Evolutionary conservation across 2,888 invertebrate species (phyloP).

Genomic region (Taphrorychus bicolor): DNA sequence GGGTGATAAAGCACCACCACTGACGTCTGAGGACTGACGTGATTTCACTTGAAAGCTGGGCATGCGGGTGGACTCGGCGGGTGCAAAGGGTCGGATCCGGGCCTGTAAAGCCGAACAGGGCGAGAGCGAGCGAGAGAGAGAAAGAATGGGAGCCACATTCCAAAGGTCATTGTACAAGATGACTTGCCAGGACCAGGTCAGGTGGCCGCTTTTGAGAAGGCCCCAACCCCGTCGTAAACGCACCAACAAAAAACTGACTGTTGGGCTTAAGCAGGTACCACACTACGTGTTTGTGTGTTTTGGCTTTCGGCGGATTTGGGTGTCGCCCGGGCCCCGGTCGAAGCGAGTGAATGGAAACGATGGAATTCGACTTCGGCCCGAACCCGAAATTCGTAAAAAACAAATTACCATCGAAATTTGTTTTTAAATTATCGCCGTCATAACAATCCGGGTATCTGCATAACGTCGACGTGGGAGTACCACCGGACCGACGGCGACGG

Average conservation of each 20-base stretch:
- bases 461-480: slow-evolving; percentile 22
- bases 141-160: slow-evolving; percentile 49
- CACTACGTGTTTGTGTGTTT: slow-evolving; percentile 32
- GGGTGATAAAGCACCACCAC: no score
- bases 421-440: slow-evolving; percentile 35
- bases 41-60: no score
- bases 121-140: slow-evolving; percentile 22
- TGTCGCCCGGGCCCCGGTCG: background rate
- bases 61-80: no score
- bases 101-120: slow-evolving; percentile 19
- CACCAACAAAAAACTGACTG: slow-evolving; percentile 32
- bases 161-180: slow-evolving; percentile 53
- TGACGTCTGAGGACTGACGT: no score
- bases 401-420: slow-evolving; percentile 34
- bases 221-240: slow-evolving; percentile 37
- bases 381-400: slow-evolving; percentile 2
- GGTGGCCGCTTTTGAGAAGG: slow-evolving; percentile 46
- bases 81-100: slow-evolving; percentile 18
- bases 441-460: slow-evolving; percentile 19
- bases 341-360: background rate
- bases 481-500: slow-evolving; percentile 3
- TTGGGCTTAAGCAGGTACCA: slow-evolving; percentile 29
- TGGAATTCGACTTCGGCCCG: slow-evolving; percentile 6
- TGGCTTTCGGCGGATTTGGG: slow-evolving; percentile 21
- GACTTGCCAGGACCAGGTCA: slow-evolving; percentile 50